phyloP scores from a whole-genome alignment of 2,797 vertebrate species.

The Hypotaenidia okinawae region DNA sequence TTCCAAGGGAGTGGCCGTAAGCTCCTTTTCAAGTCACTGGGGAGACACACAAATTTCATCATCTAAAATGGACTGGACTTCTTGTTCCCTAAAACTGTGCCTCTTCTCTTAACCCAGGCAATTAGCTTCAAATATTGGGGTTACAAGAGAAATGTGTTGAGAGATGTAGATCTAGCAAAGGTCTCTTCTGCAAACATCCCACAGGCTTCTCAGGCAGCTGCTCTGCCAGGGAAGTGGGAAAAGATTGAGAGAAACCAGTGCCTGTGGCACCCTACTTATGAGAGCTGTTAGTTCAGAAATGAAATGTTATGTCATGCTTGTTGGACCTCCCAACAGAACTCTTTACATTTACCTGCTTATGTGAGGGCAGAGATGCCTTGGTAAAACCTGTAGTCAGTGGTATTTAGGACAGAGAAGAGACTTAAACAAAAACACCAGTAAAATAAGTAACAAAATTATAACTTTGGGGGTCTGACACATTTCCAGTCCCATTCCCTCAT shows the following conservation, averaged over 20 bases:
- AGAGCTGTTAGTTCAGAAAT: background rate
- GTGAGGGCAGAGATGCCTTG: background rate
- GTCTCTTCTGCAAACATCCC: background rate
- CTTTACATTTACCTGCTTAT: background rate
- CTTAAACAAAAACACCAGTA: background rate
- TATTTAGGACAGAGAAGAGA: background rate
- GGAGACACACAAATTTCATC: background rate
- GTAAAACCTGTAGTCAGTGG: background rate
- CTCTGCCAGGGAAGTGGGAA: background rate
- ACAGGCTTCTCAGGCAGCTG: background rate
- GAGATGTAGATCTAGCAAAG: background rate
- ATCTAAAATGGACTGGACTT: background rate
- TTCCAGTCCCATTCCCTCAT: background rate
- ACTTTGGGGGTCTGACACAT: background rate
- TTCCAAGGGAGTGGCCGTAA: background rate
- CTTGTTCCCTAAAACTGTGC: background rate
- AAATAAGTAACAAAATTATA: background rate
- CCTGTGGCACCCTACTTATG: background rate
- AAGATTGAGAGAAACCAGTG: background rate
- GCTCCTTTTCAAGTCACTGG: background rate
- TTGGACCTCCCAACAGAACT: background rate
- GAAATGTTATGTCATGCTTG: background rate
- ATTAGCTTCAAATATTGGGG: background rate
- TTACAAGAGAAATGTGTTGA: background rate
- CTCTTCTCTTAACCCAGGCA: background rate